These are phyloP conservation scores for Thrips palmi DNA, from an alignment of 1,140 invertebrate genomes.

Conservation along the genomic window DNA sequence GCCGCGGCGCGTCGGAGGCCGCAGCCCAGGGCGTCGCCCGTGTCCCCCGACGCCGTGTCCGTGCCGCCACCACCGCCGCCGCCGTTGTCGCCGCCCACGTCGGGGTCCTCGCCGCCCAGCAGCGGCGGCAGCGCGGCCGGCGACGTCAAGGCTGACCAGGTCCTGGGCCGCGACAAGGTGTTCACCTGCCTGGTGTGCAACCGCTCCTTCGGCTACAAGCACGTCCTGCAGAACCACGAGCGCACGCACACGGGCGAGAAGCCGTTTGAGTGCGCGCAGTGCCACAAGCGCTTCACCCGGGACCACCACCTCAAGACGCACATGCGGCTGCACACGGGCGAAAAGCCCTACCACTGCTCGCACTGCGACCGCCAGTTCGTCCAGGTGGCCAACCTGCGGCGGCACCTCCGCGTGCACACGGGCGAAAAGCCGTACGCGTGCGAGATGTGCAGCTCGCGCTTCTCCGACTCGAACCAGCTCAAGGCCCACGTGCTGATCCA, in stretches of 20 bases:
- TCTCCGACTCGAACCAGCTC: constrained; percentile 87
- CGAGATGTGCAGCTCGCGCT: constrained; percentile 69
- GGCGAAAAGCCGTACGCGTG: constrained; percentile 89
- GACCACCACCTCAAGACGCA: constrained; percentile 90
- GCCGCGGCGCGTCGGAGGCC: too few species aligned
- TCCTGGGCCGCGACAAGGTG: constrained; percentile 47
- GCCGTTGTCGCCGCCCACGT: constrained; percentile 13
- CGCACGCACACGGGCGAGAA: constrained; percentile 93
- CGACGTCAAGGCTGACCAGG: constrained; percentile 3
- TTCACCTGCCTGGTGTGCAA: constrained; percentile 78
- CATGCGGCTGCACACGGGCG: constrained; percentile 80
- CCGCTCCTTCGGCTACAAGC: constrained; percentile 81
- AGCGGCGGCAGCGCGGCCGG: constrained; percentile 4
- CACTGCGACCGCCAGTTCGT: constrained; percentile 85
- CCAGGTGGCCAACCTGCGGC: constrained; percentile 81
- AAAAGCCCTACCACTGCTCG: constrained; percentile 80
- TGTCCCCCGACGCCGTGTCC: background rate
- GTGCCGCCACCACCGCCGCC: constrained; percentile 3
- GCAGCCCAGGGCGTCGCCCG: constrained; percentile 3
- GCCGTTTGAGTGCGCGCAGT: constrained; percentile 87
- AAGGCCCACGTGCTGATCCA: constrained; percentile 80
- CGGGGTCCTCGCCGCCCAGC: constrained; percentile 12
- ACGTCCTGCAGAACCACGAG: constrained; percentile 89
- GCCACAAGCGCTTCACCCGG: constrained; percentile 88
- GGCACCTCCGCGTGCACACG: constrained; percentile 87